Conservation (phyloP, 2,113 vertebrate genomes). For the Equus przewalskii region DNA sequence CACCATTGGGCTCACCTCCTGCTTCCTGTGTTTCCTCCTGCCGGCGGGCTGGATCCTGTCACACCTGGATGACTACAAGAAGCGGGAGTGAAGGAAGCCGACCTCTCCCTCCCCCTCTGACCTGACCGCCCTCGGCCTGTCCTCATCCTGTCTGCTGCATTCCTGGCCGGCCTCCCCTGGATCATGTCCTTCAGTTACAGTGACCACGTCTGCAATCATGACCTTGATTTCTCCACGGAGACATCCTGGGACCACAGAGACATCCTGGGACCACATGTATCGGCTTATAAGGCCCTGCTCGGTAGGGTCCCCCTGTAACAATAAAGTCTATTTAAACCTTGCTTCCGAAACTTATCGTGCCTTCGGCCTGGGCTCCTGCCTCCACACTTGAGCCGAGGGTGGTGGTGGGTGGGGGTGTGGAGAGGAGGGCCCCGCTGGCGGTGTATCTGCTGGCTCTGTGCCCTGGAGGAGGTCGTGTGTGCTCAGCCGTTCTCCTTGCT, state of each 20-base stretch:
- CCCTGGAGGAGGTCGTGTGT: rapidly evolving
- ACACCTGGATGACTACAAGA: constrained; percentile 83
- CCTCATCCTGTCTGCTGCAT: constrained; percentile 28
- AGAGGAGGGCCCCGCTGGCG: neutral
- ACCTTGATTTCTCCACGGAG: neutral
- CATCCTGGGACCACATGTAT: constrained; percentile 66
- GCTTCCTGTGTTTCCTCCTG: constrained; percentile 73
- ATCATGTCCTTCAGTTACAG: constrained; percentile 38
- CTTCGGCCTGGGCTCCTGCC: neutral
- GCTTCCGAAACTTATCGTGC: neutral
- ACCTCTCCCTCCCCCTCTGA: neutral
- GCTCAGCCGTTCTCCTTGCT: neutral
- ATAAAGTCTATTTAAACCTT: constrained; percentile 75
- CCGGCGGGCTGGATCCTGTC: constrained; percentile 80
- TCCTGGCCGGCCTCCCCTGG: constrained; percentile 15
- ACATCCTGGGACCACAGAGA: constrained; percentile 70
- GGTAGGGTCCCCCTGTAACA: constrained; percentile 41
- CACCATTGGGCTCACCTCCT: constrained; percentile 64
- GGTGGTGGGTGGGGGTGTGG: neutral
- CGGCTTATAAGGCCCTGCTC: neutral
- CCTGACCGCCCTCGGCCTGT: neutral
- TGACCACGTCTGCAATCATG: constrained; percentile 43
- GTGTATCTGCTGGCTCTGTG: neutral
- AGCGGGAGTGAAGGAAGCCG: constrained; percentile 73
- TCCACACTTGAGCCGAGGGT: neutral